A percentile compares a stretch with the other conserved stretches of the same genome.
Evolutionary conservation across 2,888 invertebrate species (phyloP).

Genomic region (Lithophane leautieri): DNA sequence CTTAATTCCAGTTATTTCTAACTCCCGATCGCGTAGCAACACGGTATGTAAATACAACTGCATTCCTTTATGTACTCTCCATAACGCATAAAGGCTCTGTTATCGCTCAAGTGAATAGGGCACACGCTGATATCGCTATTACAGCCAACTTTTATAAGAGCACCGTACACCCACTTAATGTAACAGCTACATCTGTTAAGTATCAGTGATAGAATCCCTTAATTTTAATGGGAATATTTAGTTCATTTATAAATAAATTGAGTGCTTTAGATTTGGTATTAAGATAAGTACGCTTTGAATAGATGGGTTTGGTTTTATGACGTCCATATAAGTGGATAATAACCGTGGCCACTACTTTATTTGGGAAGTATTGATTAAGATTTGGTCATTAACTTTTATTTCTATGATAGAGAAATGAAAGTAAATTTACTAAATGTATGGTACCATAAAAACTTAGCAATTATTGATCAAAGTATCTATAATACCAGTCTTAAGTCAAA

Average conservation of each 20-base stretch:
- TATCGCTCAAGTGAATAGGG: slow-evolving; percentile 80
- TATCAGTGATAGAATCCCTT: slow-evolving; percentile 66
- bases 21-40: slow-evolving; percentile 29
- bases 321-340: slow-evolving; percentile 55
- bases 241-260: slow-evolving; percentile 63
- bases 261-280: slow-evolving; percentile 67
- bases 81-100: slow-evolving; percentile 76
- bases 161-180: slow-evolving; percentile 59
- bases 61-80: slow-evolving; percentile 65
- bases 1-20: slow-evolving; percentile 17
- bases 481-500: too few species aligned
- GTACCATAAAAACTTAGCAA: neutral
- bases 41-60: slow-evolving; percentile 55
- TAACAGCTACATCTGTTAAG: slow-evolving; percentile 66
- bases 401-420: slow-evolving; percentile 30
- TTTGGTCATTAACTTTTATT: slow-evolving; percentile 34
- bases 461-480: too few species aligned
- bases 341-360: slow-evolving; percentile 32
- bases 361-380: slow-evolving; percentile 46
- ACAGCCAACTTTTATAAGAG: slow-evolving; percentile 63
- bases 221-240: slow-evolving; percentile 66
- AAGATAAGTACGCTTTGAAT: slow-evolving; percentile 57
- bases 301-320: slow-evolving; percentile 56
- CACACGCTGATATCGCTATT: slow-evolving; percentile 61
- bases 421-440: slow-evolving; percentile 11